Percentiles rank a stretch among this genome's conserved stretches.
phyloP scores from a whole-genome alignment of 2,797 vertebrate genomes.

The Sylvia borin region DNA sequence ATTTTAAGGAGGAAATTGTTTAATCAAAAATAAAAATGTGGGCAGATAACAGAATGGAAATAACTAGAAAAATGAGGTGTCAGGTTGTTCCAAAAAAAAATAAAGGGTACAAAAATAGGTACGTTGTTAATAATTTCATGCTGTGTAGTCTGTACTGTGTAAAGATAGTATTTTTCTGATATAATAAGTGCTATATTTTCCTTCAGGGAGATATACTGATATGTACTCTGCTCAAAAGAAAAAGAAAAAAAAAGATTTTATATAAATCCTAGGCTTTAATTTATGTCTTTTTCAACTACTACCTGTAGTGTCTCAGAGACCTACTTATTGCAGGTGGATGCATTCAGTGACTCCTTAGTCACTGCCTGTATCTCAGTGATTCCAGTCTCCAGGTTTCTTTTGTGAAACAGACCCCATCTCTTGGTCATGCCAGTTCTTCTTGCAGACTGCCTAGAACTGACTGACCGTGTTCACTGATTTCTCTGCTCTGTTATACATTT shows the following conservation, averaged over 20 bases:
- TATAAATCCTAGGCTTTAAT: background rate
- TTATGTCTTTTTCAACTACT: background rate
- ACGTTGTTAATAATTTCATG: background rate
- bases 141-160: background rate
- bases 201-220: background rate
- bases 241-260: background rate
- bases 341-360: background rate
- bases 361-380: background rate
- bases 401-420: background rate
- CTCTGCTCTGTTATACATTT: background rate
- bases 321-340: background rate
- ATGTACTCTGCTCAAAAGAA: background rate
- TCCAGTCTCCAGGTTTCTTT: background rate
- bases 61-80: background rate
- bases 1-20: background rate
- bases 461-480: background rate
- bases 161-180: background rate
- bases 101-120: background rate
- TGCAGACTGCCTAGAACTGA: background rate
- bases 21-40: background rate
- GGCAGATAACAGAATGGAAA: background rate
- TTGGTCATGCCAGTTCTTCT: background rate
- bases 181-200: background rate
- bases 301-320: background rate
- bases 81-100: background rate